A percentile compares a stretch with the other conserved stretches of the same genome.
Evolutionary conservation across 2,113 vertebrate species (phyloP).

Genomic region (Cephalopterus ornatus): DNA sequence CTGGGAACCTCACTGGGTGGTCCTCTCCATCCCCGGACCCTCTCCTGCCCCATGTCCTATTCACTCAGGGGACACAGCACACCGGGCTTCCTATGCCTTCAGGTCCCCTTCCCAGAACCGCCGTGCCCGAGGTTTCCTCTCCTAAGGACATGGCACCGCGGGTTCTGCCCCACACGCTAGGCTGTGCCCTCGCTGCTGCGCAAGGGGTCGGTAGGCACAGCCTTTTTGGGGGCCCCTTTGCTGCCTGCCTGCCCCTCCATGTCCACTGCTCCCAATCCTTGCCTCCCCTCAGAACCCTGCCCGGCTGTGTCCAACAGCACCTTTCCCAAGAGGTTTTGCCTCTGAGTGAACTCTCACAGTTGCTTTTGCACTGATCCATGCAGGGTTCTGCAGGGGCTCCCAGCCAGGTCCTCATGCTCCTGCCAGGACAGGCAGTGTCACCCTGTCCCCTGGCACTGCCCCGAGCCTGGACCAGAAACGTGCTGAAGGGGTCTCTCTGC

Average conservation of each 20-base stretch:
- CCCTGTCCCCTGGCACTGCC: rapidly evolving
- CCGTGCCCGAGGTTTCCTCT: background rate
- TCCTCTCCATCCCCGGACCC: background rate
- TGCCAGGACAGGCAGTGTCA: background rate
- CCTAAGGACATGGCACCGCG: rapidly evolving
- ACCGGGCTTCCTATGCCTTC: rapidly evolving
- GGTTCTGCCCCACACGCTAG: background rate
- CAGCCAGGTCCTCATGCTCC: background rate
- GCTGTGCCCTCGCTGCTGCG: rapidly evolving
- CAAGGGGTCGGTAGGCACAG: rapidly evolving
- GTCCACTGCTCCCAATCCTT: rapidly evolving
- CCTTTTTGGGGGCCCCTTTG: background rate
- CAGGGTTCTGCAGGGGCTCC: background rate
- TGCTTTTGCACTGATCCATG: rapidly evolving
- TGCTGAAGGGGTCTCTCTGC: rapidly evolving
- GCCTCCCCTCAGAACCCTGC: rapidly evolving
- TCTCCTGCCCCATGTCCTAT: background rate
- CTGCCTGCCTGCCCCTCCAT: background rate
- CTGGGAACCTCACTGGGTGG: background rate
- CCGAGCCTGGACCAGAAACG: rapidly evolving
- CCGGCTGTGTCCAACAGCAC: rapidly evolving
- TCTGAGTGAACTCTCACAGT: background rate
- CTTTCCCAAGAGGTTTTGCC: background rate
- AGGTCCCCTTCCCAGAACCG: rapidly evolving
- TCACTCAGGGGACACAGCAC: background rate